Evolutionary conservation across 2,113 vertebrate genomes (phyloP).

Genomic region (Oenanthe melanoleuca): DNA sequence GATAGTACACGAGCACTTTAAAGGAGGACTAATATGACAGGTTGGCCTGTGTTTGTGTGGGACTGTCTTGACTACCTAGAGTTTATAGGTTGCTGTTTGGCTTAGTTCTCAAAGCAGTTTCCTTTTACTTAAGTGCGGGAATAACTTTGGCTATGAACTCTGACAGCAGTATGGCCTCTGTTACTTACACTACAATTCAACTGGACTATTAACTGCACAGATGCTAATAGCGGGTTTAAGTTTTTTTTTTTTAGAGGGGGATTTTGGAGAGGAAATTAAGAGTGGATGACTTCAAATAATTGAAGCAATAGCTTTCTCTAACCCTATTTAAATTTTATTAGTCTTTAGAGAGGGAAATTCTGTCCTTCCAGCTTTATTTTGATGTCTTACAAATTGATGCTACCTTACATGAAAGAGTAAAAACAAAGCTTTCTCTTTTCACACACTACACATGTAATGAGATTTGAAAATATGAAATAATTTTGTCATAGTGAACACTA

Average conservation of each 20-base stretch:
- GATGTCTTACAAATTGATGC: neutral
- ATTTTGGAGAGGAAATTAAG: conserved; percentile 31
- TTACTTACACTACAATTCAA: conserved; percentile 41
- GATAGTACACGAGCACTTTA: neutral
- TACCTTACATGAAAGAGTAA: neutral
- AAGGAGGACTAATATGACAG: neutral
- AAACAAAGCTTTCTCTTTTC: neutral
- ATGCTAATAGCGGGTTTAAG: neutral
- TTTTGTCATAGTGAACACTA: neutral
- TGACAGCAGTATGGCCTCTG: conserved; percentile 34
- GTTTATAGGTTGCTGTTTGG: conserved; percentile 29
- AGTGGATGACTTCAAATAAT: neutral
- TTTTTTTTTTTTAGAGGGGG: neutral
- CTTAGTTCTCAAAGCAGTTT: conserved; percentile 57
- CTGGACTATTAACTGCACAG: conserved; percentile 22
- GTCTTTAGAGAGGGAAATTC: neutral
- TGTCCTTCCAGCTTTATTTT: conserved; percentile 5
- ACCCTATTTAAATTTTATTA: neutral
- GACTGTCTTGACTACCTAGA: neutral
- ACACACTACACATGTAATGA: neutral
- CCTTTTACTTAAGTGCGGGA: neutral
- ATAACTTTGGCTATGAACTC: conserved; percentile 26
- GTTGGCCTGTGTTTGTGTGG: neutral
- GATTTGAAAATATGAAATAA: neutral
- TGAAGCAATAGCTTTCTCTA: neutral